These are phyloP conservation scores for Eidolon dupreanum DNA, from an alignment of 2,797 vertebrate genomes.

Conservation along the genomic window DNA sequence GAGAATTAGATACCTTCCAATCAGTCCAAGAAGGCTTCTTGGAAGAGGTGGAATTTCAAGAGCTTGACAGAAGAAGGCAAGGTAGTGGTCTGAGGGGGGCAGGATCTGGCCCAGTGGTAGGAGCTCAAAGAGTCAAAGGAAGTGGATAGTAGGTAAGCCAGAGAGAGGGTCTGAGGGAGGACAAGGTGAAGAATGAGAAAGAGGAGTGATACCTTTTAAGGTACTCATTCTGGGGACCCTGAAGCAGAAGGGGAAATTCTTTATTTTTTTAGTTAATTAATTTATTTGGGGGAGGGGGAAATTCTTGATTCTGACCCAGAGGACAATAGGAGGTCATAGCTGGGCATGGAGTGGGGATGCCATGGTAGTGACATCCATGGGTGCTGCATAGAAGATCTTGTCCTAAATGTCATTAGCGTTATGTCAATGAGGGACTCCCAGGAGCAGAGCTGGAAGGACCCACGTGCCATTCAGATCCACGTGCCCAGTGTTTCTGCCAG, in stretches of 20 bases:
- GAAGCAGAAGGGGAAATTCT: not conserved
- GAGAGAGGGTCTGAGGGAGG: not conserved
- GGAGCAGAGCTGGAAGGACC: constrained; percentile 42
- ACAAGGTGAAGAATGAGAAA: not conserved
- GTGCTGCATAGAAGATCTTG: not conserved
- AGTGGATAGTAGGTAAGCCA: not conserved
- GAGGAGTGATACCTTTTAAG: not conserved
- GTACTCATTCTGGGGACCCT: not conserved
- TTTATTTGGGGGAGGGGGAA: not conserved
- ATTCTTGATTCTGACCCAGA: constrained; percentile 21
- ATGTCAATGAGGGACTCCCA: not conserved
- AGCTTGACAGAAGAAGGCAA: not conserved
- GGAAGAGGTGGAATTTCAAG: constrained; percentile 13
- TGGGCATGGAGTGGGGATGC: not conserved
- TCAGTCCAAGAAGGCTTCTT: constrained; percentile 25
- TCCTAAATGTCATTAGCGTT: constrained; percentile 15
- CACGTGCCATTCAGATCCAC: constrained; percentile 1
- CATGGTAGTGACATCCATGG: not conserved
- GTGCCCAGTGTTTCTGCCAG: constrained; percentile 2
- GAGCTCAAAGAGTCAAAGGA: not conserved
- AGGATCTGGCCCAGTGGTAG: not conserved
- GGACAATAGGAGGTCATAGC: not conserved
- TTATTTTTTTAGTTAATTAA: too few species aligned
- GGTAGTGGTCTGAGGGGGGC: not conserved
- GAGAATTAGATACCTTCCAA: not conserved